Conservation (phyloP, 2,888 invertebrate genomes). For the Polylopha cassiicola region DNA sequence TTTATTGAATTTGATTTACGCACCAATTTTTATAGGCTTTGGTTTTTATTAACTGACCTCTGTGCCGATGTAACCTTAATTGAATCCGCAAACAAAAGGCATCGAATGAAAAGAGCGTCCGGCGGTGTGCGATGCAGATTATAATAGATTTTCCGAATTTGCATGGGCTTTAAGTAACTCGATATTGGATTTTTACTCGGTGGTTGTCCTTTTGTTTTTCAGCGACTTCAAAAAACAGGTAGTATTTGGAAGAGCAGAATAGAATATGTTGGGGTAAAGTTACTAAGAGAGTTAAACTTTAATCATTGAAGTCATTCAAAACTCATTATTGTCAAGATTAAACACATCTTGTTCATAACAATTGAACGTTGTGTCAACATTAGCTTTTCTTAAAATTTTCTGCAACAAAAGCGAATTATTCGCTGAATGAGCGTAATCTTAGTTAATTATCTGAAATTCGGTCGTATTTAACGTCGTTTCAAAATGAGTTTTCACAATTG, state of each 20-base stretch:
- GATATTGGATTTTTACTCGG: constrained; percentile 65
- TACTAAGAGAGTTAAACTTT: too few relatives aligned
- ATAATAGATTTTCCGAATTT: constrained; percentile 73
- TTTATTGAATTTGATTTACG: constrained; percentile 76
- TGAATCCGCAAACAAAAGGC: constrained; percentile 75
- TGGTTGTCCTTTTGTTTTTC: constrained; percentile 57
- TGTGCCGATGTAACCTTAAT: constrained; percentile 76
- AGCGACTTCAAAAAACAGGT: constrained; percentile 37
- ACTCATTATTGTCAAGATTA: too few relatives aligned
- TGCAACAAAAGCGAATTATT: constrained; percentile 61
- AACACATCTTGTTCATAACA: constrained; percentile 3
- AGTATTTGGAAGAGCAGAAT: too few relatives aligned
- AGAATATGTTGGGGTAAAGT: too few relatives aligned
- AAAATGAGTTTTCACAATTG: constrained; percentile 67
- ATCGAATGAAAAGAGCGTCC: constrained; percentile 73
- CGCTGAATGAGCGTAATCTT: constrained; percentile 63
- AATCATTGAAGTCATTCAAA: too few relatives aligned
- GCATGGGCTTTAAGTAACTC: constrained; percentile 67
- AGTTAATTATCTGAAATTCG: constrained; percentile 72
- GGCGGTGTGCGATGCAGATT: constrained; percentile 74
- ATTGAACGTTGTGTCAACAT: constrained; percentile 29
- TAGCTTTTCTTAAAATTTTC: constrained; percentile 39
- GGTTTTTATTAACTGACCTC: constrained; percentile 77
- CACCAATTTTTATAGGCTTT: constrained; percentile 73
- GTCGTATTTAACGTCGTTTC: constrained; percentile 68